Conservation (phyloP, 2,888 invertebrate species). For the Petrolisthes manimaculis region DNA sequence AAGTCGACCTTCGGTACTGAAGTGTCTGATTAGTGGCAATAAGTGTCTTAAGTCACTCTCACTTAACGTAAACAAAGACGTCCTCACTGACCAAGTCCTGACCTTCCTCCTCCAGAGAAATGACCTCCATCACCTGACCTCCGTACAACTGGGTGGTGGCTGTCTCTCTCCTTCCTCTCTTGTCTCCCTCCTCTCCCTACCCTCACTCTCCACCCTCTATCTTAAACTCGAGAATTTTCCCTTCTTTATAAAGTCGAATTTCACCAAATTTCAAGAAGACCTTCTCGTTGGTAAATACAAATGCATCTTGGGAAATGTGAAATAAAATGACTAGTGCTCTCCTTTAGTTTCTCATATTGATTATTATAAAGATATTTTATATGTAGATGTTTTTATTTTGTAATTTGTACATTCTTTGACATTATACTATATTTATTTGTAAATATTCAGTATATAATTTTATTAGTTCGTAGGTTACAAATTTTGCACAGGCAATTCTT, state of each 20-base stretch:
- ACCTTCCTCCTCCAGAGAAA: constrained; percentile 14
- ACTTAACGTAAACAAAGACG: constrained; percentile 33
- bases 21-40: constrained; percentile 18
- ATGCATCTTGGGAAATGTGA: constrained; percentile 12
- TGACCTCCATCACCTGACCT: background rate
- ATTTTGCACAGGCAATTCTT: no score
- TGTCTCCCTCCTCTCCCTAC: constrained; percentile 16
- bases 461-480: no score
- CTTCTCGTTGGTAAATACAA: constrained; percentile 22
- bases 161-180: constrained; percentile 15
- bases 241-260: constrained; percentile 20
- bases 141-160: constrained; percentile 32
- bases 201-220: constrained; percentile 17
- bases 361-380: no score
- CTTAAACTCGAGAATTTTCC: constrained; percentile 29
- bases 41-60: background rate
- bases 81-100: constrained; percentile 31
- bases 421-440: no score
- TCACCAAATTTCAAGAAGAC: constrained; percentile 5
- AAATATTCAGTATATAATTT: no score
- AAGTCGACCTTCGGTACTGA: constrained; percentile 13
- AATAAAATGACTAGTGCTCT: background rate
- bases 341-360: no score
- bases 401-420: no score
- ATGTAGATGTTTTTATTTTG: no score